Base-by-base conservation (phyloP, 2,888 invertebrate species). In the Heteromurus nitidus region DNA sequence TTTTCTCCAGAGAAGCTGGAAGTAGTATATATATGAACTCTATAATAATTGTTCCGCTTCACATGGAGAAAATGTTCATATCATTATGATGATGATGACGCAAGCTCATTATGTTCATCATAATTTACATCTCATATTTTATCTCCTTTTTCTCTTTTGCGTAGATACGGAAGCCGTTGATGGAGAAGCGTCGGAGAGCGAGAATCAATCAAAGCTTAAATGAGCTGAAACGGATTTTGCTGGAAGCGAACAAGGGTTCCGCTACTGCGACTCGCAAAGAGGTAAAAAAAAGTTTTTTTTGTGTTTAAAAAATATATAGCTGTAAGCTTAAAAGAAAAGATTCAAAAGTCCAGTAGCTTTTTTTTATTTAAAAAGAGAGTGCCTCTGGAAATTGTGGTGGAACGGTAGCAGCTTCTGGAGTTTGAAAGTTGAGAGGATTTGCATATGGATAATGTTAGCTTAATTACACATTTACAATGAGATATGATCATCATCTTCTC, bases 121-220 rank as follows among this genome's bases (percentile, higher is more conserved):
- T 22, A 13, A n/a, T n/a, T n/a, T n/a, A n/a, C n/a, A n/a, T n/a
- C 50, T 70, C 58, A 58, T 36, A 30, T 60, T 3, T 58, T 42
- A 42, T 44, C 26, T 60, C 65, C n/a, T n/a, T n/a, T n/a, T n/a
- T n/a, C n/a, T 44, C 44, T 36, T 36, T 24, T 70, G 31, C 73
- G 3, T 60, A 87, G 87, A 89, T 91, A 64, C 89, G 91, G 20
- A 91, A 91, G 88, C 91, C 91, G 0, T 85, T 91, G 65, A 91
- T 91, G 91, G 91, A 91, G 87, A 91, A 91, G 85, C 89, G 90
- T 84, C 89, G 91, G 1, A 88, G 91, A 9, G 91, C 91, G 0
- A 88, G 91, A 82, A 91, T 91, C 82, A 91, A 91, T 88, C 90
- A 91, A 84, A 90, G 91, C 76, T 87, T 91, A 68, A 91, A 91